A percentile compares a stretch with the other conserved stretches of the same genome.
phyloP scores from a whole-genome alignment of 2,888 invertebrate species.

The Hypolimnas misippus region DNA sequence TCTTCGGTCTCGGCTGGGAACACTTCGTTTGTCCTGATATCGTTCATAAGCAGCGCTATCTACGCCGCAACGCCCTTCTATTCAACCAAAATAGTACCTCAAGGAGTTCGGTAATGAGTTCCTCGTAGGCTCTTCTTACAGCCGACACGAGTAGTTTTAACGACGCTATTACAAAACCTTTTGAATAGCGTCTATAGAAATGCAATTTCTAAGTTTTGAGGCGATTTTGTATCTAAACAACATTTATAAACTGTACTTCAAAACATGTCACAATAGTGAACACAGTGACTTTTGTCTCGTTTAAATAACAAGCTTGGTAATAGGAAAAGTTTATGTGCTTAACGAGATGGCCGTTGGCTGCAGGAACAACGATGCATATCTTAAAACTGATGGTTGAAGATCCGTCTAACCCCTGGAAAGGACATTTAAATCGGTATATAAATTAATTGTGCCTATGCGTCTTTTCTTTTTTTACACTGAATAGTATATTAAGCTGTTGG shows the following conservation, averaged over 20 bases:
- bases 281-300: background rate
- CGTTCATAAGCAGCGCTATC: slow-evolving; percentile 78
- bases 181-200: slow-evolving; percentile 55
- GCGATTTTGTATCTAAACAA: background rate
- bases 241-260: background rate
- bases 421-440: too few species aligned
- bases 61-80: slow-evolving; percentile 64
- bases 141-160: slow-evolving; percentile 64
- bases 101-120: slow-evolving; percentile 81
- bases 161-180: slow-evolving; percentile 53
- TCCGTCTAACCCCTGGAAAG: too few species aligned
- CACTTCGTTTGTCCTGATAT: slow-evolving; percentile 80
- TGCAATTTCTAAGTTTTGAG: slow-evolving; percentile 13
- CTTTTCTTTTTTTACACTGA: too few species aligned
- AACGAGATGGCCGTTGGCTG: background rate
- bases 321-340: background rate
- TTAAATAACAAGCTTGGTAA: background rate
- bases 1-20: slow-evolving; percentile 49
- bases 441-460: too few species aligned
- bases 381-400: too few species aligned
- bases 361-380: too few species aligned
- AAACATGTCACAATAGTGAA: background rate
- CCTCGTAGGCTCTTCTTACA: slow-evolving; percentile 66
- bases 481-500: too few species aligned
- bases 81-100: slow-evolving; percentile 81